Percentiles rank a stretch among this genome's conserved stretches.
Evolutionary conservation across 2,113 vertebrate species (phyloP).

Genomic region (Promerops cafer): DNA sequence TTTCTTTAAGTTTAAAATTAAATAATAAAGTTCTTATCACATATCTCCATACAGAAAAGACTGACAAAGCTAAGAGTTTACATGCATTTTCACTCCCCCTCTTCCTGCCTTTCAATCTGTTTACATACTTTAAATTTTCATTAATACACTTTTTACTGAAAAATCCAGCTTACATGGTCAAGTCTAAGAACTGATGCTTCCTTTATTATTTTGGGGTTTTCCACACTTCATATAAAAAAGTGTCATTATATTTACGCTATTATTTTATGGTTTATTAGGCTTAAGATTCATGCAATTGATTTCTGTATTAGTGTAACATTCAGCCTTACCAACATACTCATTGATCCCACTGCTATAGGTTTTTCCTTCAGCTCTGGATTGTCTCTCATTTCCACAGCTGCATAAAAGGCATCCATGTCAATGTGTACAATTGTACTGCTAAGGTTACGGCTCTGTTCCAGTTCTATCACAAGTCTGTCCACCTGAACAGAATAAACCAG

Average conservation of each 20-base stretch:
- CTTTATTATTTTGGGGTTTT: neutral
- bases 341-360: slow-evolving; percentile 93
- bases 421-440: slow-evolving; percentile 87
- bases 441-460: slow-evolving; percentile 85
- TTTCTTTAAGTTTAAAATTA: neutral
- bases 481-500: slow-evolving; percentile 69
- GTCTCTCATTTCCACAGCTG: slow-evolving; percentile 95
- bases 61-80: neutral
- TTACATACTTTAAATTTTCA: neutral
- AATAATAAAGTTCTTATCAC: neutral
- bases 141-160: neutral
- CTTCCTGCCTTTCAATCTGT: neutral
- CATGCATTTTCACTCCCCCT: neutral
- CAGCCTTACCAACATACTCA: slow-evolving; percentile 90
- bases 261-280: neutral
- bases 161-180: neutral
- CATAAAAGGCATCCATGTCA: slow-evolving; percentile 98
- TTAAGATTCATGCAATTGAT: neutral
- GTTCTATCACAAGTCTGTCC: slow-evolving; percentile 72
- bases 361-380: slow-evolving; percentile 87
- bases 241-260: neutral
- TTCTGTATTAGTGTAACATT: neutral
- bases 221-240: neutral
- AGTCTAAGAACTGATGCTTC: neutral
- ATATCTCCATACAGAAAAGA: neutral